Conservation (phyloP, 1,140 invertebrate genomes). For the Tetramorium alpestre region DNA sequence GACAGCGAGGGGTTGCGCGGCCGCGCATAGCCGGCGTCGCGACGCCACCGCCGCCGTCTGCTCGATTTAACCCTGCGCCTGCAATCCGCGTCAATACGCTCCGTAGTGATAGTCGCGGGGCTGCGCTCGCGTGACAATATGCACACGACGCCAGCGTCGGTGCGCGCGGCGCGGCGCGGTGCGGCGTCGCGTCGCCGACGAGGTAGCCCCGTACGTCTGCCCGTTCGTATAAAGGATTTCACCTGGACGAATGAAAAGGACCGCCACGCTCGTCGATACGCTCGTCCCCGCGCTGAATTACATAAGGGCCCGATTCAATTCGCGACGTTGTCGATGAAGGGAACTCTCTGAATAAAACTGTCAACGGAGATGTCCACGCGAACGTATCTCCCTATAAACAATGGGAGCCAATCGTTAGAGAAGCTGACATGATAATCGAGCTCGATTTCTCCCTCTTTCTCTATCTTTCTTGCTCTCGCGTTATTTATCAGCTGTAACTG, state of each 20-base stretch:
- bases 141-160: constrained; percentile 44
- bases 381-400: constrained; percentile 21
- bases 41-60: constrained; percentile 81
- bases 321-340: constrained; percentile 5
- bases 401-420: constrained; percentile 12
- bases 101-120: constrained; percentile 59
- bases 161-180: background rate
- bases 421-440: constrained; percentile 15
- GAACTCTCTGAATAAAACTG: constrained; percentile 19
- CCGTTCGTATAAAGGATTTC: background rate
- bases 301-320: constrained; percentile 21
- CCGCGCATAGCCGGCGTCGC: constrained; percentile 78
- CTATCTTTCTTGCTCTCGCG: background rate
- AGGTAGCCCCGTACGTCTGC: background rate
- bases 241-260: constrained; percentile 31
- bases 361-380: constrained; percentile 3
- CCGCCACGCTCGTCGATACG: background rate
- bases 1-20: constrained; percentile 42
- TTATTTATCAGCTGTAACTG: background rate
- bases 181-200: background rate
- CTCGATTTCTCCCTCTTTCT: background rate
- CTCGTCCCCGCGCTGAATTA: constrained; percentile 11
- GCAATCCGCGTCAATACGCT: constrained; percentile 78
- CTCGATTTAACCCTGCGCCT: constrained; percentile 80
- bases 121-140: constrained; percentile 74